Evolutionary conservation across 2,888 invertebrate genomes (phyloP).

Genomic region (Creontiades dilutus): DNA sequence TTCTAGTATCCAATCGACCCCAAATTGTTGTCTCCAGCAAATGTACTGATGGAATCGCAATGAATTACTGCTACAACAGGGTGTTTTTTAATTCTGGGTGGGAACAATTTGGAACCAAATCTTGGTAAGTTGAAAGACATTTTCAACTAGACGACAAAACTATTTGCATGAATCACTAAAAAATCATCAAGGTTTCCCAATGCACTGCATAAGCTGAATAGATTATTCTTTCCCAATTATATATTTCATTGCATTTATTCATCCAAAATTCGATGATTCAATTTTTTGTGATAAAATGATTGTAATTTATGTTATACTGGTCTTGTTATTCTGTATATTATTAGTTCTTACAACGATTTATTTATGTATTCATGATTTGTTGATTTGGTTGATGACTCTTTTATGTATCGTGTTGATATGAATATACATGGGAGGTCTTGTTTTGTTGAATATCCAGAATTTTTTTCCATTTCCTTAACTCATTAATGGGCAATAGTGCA

Average conservation of each 20-base stretch:
- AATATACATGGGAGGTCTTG: background rate
- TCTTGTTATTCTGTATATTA: background rate
- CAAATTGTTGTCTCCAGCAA: too few relatives aligned
- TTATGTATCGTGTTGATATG: background rate
- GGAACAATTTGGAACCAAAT: too few relatives aligned
- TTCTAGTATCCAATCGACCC: too few relatives aligned
- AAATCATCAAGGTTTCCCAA: too few relatives aligned
- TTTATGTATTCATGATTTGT: background rate
- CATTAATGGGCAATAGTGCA: background rate
- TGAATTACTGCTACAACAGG: too few relatives aligned
- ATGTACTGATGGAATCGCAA: too few relatives aligned
- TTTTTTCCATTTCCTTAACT: background rate
- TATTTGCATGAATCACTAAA: too few relatives aligned
- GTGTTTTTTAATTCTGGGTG: too few relatives aligned
- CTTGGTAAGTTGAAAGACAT: too few relatives aligned
- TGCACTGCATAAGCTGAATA: too few relatives aligned
- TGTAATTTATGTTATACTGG: background rate
- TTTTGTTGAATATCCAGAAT: background rate
- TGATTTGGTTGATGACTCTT: background rate
- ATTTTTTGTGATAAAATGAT: background rate
- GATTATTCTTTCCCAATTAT: too few relatives aligned
- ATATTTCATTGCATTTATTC: background rate
- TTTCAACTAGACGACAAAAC: too few relatives aligned
- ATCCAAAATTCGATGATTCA: background rate
- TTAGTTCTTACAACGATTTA: background rate